Evolutionary conservation across 2,888 invertebrate genomes (phyloP), one percentile per base, ranked within the genome.

Genomic region (Himalopsyche kuldschensis): DNA sequence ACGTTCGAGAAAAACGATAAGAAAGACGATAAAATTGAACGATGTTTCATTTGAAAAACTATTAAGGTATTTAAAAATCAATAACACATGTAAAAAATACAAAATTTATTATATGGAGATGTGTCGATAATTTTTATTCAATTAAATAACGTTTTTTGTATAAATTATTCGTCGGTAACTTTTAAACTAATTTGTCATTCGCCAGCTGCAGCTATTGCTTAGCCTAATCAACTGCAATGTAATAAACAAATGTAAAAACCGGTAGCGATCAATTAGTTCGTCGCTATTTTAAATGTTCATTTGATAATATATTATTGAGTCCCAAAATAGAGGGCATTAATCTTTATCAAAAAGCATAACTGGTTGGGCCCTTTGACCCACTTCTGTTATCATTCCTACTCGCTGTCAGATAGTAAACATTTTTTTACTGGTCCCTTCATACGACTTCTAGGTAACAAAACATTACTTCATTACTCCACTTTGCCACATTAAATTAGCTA

Each of bases 321-420:
- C 32, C 79, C 30, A 63, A 75, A 81, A 48, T 84, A 82, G 55
- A 84, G 84, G 84, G 84, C 84, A 84, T 31, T 41, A 69, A 77
- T 82, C 78, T 84, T 82, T 82, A 82, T 82, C 80, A 79, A 35
- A 48, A 47, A 15, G 31, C 78, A 78, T 75, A 82, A 82, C 84
- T 82, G 84, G 84, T 84, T 80, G 77, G 84, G 78, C 82, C 82
- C 84, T 84, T 84, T 84, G 84, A 78, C 84, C 84, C 46, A 84
- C 75, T 84, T 84, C 24, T 31, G 20, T 84, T 82, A 82, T 82
- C 82, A 35, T 41, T 27, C 8, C 32, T 41, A 31, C 30, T 47
- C 27, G 35, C 27, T 30, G 24, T 41, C 31, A 75, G 80, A 80
- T 80, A 80, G 75, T 46, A 24, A 48, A 15, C 48, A 48, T 31